These are phyloP conservation scores for Himalopsyche phryganea DNA, from an alignment of 1,140 invertebrate species.

Conservation along the genomic window DNA sequence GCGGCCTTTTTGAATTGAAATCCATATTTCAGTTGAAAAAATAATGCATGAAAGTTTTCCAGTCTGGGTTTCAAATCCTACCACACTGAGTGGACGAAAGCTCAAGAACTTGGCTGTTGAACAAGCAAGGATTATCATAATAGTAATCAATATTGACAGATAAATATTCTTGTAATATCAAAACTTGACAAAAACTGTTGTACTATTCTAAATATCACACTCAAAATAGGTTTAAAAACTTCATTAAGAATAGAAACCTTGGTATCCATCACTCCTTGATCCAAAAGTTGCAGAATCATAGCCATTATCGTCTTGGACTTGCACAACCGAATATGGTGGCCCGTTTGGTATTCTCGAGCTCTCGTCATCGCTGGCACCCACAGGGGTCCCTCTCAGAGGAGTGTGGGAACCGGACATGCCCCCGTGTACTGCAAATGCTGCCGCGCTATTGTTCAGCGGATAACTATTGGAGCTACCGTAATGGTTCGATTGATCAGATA, in stretches of 20 bases:
- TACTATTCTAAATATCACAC: no score
- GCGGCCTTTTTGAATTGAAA: no score
- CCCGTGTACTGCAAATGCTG: slow-evolving; percentile 35
- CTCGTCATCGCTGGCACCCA: slow-evolving; percentile 53
- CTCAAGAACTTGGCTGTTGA: no score
- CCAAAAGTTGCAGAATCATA: slow-evolving; percentile 26
- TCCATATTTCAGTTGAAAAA: no score
- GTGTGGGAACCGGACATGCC: slow-evolving; percentile 31
- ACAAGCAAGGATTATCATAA: no score
- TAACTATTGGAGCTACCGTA: slow-evolving; percentile 23
- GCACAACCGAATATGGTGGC: slow-evolving; percentile 66
- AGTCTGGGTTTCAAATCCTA: no score
- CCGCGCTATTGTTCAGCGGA: slow-evolving; percentile 4
- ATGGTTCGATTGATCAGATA: slow-evolving; percentile 40
- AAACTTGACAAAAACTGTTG: no score
- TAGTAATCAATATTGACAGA: no score
- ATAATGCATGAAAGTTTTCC: no score
- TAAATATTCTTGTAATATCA: no score
- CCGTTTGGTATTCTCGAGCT: slow-evolving; percentile 44
- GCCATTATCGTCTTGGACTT: slow-evolving; percentile 56
- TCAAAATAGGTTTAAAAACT: no score
- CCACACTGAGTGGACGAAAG: no score
- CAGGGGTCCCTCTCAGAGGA: slow-evolving; percentile 44
- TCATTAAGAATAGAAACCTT: slow-evolving; percentile 15
- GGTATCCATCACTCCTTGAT: slow-evolving; percentile 23